Base-by-base conservation (phyloP, 2,113 vertebrate genomes). In the Protomyctophum bolini region DNA sequence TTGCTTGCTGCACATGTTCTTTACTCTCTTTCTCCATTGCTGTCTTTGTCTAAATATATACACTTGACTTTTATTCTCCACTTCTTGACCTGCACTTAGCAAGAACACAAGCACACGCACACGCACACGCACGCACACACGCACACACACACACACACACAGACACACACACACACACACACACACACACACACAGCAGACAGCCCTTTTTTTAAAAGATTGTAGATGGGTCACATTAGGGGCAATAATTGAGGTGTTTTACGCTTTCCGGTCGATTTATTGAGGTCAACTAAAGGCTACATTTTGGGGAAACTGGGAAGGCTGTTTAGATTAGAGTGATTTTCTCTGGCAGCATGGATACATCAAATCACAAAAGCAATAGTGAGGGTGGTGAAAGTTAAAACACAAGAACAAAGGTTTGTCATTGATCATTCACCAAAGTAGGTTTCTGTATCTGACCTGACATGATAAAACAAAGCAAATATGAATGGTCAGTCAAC, bases 221-320 rank as follows among this genome's bases (percentile, higher is more conserved):
- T 86, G 84, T 79, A 55, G 67, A 81, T 82, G 86, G 87, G 87
- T 88, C 83, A 87, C 79, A 79, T 79, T 85, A 68, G 86, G 84
- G 88, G 75, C 82, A 87, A 79, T 84, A 84, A 90, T 76, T 86
- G 74, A 91, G 87, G 86, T 87, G 88, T 88, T 91, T 87, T 80
- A 86, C 66, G 60, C 76, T 85, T 63, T 47, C 73, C 41, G 58
- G 84, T 90, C 78, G 85, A 91, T 92, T 92, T 91, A 91, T 91
- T 89, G 89, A 91, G 90, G 90, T 91, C 88, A 91, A 73, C 78
- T 73, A 70, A 75, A 89, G 91, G 87, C 88, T 87, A 84, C 63
- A 63, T 84, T 89, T 88, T 82, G 77, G 83, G 55, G 73, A 72
- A 79, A 71, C 70, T 81, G 75, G 70, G 77, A 21, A 66, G 69